Evolutionary conservation across 2,113 vertebrate species (phyloP).

Genomic region (Gavialis gangeticus): DNA sequence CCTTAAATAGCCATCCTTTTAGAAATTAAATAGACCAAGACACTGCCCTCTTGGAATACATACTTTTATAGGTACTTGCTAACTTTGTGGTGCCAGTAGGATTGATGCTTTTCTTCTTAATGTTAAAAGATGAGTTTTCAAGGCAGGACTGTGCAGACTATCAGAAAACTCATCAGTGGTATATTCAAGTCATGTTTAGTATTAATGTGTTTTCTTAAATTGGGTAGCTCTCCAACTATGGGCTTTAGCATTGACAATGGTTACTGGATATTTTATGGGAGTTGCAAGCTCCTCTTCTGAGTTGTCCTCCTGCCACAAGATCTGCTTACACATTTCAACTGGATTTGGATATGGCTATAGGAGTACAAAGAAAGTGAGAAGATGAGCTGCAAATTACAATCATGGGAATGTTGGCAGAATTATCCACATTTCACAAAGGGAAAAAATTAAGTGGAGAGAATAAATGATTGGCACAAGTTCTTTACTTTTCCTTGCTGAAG

Average conservation of each 20-base stretch:
- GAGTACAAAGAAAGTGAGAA: constrained; percentile 61
- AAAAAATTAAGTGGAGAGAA: constrained; percentile 52
- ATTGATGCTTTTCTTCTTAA: not conserved
- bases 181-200: not conserved
- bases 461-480: constrained; percentile 40
- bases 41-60: not conserved
- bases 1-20: not conserved
- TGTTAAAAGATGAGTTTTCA: not conserved
- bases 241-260: not conserved
- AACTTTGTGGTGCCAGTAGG: not conserved
- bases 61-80: not conserved
- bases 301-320: not conserved
- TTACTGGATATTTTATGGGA: not conserved
- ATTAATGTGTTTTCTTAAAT: not conserved
- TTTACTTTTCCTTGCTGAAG: constrained; percentile 52
- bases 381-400: constrained; percentile 50
- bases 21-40: not conserved
- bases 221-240: not conserved
- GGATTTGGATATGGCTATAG: not conserved
- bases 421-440: constrained; percentile 35
- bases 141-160: not conserved
- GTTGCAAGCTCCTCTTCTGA: not conserved
- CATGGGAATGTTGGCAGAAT: constrained; percentile 16
- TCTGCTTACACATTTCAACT: not conserved
- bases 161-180: not conserved